Percentiles rank a stretch among this genome's conserved stretches.
Conservation (phyloP, 23 tunicate species). For the Trididemnum miniatum region DNA sequence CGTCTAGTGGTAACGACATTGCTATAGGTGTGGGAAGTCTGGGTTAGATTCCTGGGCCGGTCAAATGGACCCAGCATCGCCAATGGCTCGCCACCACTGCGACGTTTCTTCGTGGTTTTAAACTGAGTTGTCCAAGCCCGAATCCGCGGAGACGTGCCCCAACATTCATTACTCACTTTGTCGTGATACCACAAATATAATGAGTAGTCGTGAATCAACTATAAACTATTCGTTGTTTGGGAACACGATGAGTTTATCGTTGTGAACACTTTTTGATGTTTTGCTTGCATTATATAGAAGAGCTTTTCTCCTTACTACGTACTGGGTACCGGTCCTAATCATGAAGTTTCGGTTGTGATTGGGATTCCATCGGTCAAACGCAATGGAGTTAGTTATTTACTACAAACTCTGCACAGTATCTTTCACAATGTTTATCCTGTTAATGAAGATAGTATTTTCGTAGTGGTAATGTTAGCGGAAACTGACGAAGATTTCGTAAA, state of each 20-base stretch:
- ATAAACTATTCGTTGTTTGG: too few species aligned
- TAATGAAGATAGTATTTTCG: constrained; percentile 17
- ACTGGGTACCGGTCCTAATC: constrained; percentile 17
- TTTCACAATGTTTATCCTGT: constrained; percentile 38
- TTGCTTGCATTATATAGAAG: too few species aligned
- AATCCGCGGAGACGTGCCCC: not conserved
- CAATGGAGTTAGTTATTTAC: constrained; percentile 12
- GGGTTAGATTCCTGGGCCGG: not conserved
- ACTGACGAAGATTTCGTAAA: constrained; percentile 9
- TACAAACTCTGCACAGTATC: constrained; percentile 17
- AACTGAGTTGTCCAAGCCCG: not conserved
- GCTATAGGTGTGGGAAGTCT: too few species aligned
- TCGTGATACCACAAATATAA: not conserved
- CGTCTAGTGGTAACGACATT: too few species aligned
- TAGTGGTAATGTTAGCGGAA: constrained; percentile 50
- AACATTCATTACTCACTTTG: not conserved
- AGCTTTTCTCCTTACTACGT: constrained; percentile 23
- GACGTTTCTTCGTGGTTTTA: not conserved
- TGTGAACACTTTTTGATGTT: too few species aligned
- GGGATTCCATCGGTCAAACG: constrained; percentile 49
- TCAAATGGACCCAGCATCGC: not conserved
- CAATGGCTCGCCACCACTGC: not conserved
- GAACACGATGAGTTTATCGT: too few species aligned
- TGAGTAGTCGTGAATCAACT: too few species aligned
- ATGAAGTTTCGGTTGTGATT: constrained; percentile 33